Evolutionary conservation across 2,888 invertebrate species (phyloP).

Genomic region (Empis stercorea): DNA sequence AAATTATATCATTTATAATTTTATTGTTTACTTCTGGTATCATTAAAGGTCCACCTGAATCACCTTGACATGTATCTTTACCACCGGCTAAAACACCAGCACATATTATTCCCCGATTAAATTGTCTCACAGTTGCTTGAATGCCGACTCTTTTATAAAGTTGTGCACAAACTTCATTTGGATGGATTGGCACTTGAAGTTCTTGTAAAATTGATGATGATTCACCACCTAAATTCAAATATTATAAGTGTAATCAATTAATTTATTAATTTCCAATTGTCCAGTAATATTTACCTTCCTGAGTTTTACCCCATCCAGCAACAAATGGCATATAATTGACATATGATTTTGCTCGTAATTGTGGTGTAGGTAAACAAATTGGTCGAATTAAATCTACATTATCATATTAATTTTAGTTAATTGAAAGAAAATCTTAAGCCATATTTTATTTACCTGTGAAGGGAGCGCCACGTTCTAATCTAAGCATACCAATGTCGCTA

Average conservation of each 20-base stretch:
- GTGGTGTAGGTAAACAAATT: slow-evolving; percentile 57
- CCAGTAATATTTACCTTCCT: slow-evolving; percentile 20
- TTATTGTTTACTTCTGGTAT: slow-evolving; percentile 24
- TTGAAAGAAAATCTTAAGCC: no score
- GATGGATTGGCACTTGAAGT: slow-evolving; percentile 56
- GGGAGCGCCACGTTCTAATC: slow-evolving; percentile 42
- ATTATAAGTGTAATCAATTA: no score
- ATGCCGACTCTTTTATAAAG: slow-evolving; percentile 23
- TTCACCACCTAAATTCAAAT: slow-evolving; percentile 48
- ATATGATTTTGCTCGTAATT: slow-evolving; percentile 42
- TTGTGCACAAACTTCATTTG: slow-evolving; percentile 44
- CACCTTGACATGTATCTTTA: slow-evolving; percentile 34
- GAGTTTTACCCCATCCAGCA: slow-evolving; percentile 46
- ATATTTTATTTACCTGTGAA: slow-evolving; percentile 41
- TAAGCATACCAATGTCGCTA: slow-evolving; percentile 69
- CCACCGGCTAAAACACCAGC: slow-evolving; percentile 30
- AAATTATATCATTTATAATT: no score
- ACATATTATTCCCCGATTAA: slow-evolving; percentile 28
- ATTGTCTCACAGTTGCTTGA: slow-evolving; percentile 26
- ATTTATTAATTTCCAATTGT: no score
- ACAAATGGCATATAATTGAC: slow-evolving; percentile 50
- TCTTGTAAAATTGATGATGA: slow-evolving; percentile 51
- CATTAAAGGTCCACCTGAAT: slow-evolving; percentile 36
- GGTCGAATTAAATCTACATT: slow-evolving; percentile 51
- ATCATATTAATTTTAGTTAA: no score